Evolutionary conservation across 2,888 invertebrate genomes (phyloP), one percentile per base, ranked within the genome.

Genomic region (Agrochola circellaris): DNA sequence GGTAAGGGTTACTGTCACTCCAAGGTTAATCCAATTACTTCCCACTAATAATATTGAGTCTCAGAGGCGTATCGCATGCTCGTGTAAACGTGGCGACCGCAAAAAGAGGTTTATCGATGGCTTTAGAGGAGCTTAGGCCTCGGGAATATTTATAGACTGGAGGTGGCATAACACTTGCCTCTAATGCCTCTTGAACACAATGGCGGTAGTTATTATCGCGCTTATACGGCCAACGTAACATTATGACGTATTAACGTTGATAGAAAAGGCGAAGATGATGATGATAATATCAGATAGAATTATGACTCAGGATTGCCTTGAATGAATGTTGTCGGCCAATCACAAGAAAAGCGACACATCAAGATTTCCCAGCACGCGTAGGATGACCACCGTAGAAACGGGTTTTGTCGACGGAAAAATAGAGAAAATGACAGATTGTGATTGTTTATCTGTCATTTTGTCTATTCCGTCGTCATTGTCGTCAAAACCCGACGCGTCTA

Each of bases 21-120:
- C 96, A 96, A 96, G 96, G 96, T 95, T 96, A 89, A 96, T 96
- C 95, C 96, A 96, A 96, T 96, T 96, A 96, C 92, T 85, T 81
- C 86, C 87, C 88, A 90, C 92, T 92, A 92, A 91, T 94, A 93
- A 94, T 92, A 93, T 89, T 89, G 90, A 87, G 89, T 88, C 89
- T 84, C 73, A 89, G 87, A 87, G 81, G 87, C 88, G 87, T 89
- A 89, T 88, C 87, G 86, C 86, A 75, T 79, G 78, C 79, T 81
- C 76, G 68, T 79, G 83, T 87, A 65, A 81, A 81, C 85, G 85
- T 82, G 76, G 56, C 72, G 76, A 60, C 70, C 73, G 75, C 72
- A 72, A 87, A 77, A 78, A 78, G 62, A 54, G 48, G 78, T 80
- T 84, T 82, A 79, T 71, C 76, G 78, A 80, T 74, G 79, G 56